Evolutionary conservation across 2,113 vertebrate genomes (phyloP).

Genomic region (Pangasianodon gigas): DNA sequence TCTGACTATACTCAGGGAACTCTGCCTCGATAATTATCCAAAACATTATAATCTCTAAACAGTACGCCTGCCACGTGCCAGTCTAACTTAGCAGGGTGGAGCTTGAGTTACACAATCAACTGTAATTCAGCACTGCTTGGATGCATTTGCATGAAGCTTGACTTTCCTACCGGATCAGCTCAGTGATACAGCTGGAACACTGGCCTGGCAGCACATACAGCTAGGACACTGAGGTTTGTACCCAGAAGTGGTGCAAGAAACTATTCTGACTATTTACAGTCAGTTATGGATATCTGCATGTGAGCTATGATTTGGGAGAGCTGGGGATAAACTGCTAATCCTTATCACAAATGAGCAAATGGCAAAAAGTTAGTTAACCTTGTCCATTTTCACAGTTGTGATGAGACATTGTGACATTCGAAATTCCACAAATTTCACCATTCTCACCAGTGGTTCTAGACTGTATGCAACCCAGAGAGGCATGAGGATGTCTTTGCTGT

Average conservation of each 20-base stretch:
- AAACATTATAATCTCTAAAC: background rate
- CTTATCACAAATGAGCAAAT: background rate
- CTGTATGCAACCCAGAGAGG: constrained; percentile 78
- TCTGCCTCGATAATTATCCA: background rate
- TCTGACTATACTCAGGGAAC: background rate
- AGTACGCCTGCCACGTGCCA: background rate
- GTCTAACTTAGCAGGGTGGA: background rate
- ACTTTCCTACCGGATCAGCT: background rate
- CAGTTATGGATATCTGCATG: background rate
- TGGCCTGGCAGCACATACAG: background rate
- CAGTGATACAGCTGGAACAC: background rate
- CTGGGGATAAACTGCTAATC: background rate
- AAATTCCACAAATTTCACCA: background rate
- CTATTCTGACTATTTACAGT: background rate
- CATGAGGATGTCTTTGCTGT: constrained; percentile 71
- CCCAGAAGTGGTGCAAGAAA: background rate
- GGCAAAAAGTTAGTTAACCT: background rate
- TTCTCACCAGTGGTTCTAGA: constrained; percentile 67
- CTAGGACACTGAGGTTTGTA: background rate
- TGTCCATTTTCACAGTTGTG: background rate
- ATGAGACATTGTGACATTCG: background rate
- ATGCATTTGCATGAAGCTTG: background rate
- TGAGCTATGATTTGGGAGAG: background rate
- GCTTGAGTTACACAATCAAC: background rate
- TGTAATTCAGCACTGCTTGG: background rate